A percentile compares a stretch with the other conserved stretches of the same genome.
Conservation (phyloP, 2,888 invertebrate genomes). For the Heliconius hortense region DNA sequence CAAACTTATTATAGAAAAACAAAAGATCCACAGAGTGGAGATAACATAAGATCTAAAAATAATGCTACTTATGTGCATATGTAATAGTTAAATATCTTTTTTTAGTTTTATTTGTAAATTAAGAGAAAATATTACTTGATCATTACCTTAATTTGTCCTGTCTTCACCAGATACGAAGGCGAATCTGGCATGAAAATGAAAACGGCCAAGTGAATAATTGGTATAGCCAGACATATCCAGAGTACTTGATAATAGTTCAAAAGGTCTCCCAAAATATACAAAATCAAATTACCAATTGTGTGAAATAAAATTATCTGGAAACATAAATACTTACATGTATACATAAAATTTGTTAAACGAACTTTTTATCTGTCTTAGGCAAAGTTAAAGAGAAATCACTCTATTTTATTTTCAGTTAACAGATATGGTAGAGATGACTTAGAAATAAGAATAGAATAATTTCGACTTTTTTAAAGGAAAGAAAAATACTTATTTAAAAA, state of each 20-base stretch:
- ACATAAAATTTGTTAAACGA: neutral
- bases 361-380: neutral
- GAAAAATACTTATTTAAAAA: too few relatives aligned
- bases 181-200: slow-evolving; percentile 84
- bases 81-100: too few relatives aligned
- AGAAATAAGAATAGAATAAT: too few relatives aligned
- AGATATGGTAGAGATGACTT: too few relatives aligned
- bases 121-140: neutral
- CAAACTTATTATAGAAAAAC: too few relatives aligned
- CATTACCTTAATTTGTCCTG: slow-evolving; percentile 67
- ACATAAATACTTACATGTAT: neutral
- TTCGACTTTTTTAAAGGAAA: too few relatives aligned
- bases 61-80: too few relatives aligned
- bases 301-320: slow-evolving; percentile 65
- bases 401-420: too few relatives aligned
- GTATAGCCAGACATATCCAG: slow-evolving; percentile 72
- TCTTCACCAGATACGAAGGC: slow-evolving; percentile 77
- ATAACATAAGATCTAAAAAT: too few relatives aligned
- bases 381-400: neutral
- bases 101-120: too few relatives aligned
- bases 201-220: slow-evolving; percentile 69
- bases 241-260: slow-evolving; percentile 76
- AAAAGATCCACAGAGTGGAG: too few relatives aligned
- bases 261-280: slow-evolving; percentile 75
- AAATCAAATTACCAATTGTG: slow-evolving; percentile 76